Base-by-base conservation (phyloP, 2,888 invertebrate genomes). In the Drosophila sordidapex region DNA sequence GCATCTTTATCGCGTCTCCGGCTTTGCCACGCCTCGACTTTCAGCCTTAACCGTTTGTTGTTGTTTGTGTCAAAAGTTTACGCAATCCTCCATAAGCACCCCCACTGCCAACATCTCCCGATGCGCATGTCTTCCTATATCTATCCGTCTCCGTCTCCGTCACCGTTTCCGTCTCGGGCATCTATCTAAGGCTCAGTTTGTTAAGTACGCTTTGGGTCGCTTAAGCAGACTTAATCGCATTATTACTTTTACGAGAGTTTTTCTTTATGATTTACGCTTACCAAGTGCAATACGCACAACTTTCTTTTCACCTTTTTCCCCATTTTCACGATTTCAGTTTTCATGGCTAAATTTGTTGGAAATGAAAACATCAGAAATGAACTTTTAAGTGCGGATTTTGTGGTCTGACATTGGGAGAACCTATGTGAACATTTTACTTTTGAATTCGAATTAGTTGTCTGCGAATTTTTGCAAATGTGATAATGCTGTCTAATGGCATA, bases 231-330 rank as follows among this genome's bases (percentile, higher is more conserved):
- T 83, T 84, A 84, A 84, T 83, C 83, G 83, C 80, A 83, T 83
- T 83, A 83, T 83, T 83, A 83, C 83, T 83, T 83, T 83, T 83
- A 83, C 83, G 83, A 83, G 83, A 83, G 79, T 83, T 83, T 81
- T 83, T 83, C 81, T 83, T 83, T 83, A 83, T 83, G 83, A 83
- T 83, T 83, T 83, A 83, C 83, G 76, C 70, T 69, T 56, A 62
- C 60, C 68, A 65, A 69, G 63, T 74, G 74, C 80, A 76, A 79
- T 62, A 62, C 79, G 70, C 69, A 57, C 62, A 63, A 49, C 54
- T 69, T 68, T 43, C 29, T 35, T 64, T 43, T 51, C 27, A 65
- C 61, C 64, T 54, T 52, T 27, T 21, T 27, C 43, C 51, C 36
- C 36, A 35, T 38, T 33, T n/a, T 27, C 27, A 31, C 43, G 40